These are phyloP conservation scores for Xanthorhoe designata DNA, from an alignment of 2,888 invertebrate species.

Conservation along the genomic window DNA sequence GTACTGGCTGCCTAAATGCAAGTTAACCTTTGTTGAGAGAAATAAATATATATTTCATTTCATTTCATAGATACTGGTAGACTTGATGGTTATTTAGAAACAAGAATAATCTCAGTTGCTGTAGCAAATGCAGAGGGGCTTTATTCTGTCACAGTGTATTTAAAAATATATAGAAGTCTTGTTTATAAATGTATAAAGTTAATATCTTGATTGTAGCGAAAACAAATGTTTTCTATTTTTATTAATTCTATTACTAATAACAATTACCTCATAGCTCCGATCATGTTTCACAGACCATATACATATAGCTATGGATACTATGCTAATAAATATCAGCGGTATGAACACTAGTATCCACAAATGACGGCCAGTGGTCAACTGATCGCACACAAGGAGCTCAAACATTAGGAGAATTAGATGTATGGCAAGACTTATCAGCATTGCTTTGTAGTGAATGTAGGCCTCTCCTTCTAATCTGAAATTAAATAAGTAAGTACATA, in stretches of 20 bases:
- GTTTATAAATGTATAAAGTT: no score
- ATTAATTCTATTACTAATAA: neutral
- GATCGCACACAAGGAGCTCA: constrained; percentile 97
- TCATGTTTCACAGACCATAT: constrained; percentile 99
- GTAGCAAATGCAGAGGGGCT: no score
- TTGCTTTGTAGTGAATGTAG: constrained; percentile 98
- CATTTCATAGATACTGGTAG: no score
- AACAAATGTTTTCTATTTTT: no score
- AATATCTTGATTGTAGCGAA: no score
- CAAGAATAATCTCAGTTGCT: no score
- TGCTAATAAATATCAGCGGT: constrained; percentile 97
- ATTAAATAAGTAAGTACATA: constrained; percentile 39
- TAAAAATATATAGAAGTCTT: no score
- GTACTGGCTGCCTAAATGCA: no score
- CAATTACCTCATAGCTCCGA: constrained; percentile 96
- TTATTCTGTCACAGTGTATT: neutral
- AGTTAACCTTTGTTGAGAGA: no score
- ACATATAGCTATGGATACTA: constrained; percentile 98
- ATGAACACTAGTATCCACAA: constrained; percentile 97
- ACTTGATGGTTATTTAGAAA: no score
- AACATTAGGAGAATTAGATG: constrained; percentile 98
- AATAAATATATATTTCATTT: no score
- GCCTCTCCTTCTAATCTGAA: constrained; percentile 96
- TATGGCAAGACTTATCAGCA: constrained; percentile 97
- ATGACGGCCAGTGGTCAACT: constrained; percentile 94